Evolutionary conservation across 2,888 invertebrate species (phyloP), one percentile per base, ranked within the genome.

Genomic region (Deroplatys truncata): DNA sequence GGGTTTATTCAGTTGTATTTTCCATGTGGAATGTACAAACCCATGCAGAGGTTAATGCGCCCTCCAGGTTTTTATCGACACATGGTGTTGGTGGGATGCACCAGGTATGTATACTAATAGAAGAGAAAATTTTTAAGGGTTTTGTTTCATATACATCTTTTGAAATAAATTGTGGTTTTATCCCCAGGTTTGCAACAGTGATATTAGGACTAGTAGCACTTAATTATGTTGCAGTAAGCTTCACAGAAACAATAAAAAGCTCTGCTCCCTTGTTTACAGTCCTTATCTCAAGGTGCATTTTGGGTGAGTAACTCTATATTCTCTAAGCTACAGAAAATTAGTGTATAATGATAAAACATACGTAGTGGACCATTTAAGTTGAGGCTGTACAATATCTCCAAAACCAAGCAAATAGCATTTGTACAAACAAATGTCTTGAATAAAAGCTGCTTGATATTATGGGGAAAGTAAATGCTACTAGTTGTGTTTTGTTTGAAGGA

Each of bases 251-350:
- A 25, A 96, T 97, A 86, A 97, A 97, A 93, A 97, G 97, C 93
- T 97, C 97, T 72, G 97, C 97, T 28, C 97, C 97, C 83, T 94
- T 97, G 88, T 97, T 97, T 93, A 97, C 97, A 84, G 97, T 97
- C 90, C 93, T 97, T 90, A 96, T 97, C 92, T 96, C 97, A 88
- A 94, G 96, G 93, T 94, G 94, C 93, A 93, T 95, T 92, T 93
- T 95, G 92, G 95, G 95, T 95, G 93, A 93, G 92, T 91, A 83
- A 89, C 84, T 86, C 56, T 90, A 82, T 84, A 25, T 25, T 28
- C 25, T 31, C 28, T n/a, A 28, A 16, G 31, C 25, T 31, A 84
- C 16, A 31, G 28, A 16, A 25, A 31, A 84, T 84, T 84, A 84
- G 20, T n/a, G 15, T 84, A 31, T 84, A 25, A n/a, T 84, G 25